phyloP scores from a whole-genome alignment of 2,888 invertebrate genomes.

The Oscheius sp. region DNA sequence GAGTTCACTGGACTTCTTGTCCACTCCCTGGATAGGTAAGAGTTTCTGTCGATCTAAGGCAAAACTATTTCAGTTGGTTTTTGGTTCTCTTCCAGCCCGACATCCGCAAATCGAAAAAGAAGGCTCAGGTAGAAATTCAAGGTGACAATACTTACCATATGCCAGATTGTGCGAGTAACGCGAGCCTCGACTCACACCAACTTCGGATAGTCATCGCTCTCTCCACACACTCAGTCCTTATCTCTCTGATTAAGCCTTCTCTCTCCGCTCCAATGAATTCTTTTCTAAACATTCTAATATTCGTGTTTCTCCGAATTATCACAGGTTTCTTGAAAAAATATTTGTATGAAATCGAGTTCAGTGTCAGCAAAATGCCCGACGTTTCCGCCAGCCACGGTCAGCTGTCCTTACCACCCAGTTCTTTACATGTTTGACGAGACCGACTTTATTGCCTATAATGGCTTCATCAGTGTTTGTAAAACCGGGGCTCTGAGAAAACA shows the following conservation, averaged over 20 bases:
- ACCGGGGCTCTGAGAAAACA: no score
- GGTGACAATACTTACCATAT: no score
- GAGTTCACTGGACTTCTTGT: conserved; percentile 1
- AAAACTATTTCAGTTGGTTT: no score
- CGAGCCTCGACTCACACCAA: no score
- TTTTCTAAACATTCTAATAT: neutral
- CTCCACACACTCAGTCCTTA: neutral
- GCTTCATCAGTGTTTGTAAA: neutral
- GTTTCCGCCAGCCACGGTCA: neutral
- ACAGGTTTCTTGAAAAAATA: neutral
- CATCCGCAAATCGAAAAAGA: no score
- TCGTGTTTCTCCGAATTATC: neutral
- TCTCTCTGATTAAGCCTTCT: neutral
- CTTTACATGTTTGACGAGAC: conserved; percentile 20
- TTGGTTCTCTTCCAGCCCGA: no score
- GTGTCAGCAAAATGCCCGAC: neutral
- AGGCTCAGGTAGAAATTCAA: no score
- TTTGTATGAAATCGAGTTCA: no score
- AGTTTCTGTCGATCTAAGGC: neutral
- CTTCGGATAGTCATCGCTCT: no score
- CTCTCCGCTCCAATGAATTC: neutral
- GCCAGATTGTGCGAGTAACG: no score
- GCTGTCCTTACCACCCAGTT: conserved; percentile 5
- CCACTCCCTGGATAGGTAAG: neutral
- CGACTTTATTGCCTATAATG: neutral